phyloP scores from a whole-genome alignment of 2,888 invertebrate genomes.

The Ecliptopera silaceata region DNA sequence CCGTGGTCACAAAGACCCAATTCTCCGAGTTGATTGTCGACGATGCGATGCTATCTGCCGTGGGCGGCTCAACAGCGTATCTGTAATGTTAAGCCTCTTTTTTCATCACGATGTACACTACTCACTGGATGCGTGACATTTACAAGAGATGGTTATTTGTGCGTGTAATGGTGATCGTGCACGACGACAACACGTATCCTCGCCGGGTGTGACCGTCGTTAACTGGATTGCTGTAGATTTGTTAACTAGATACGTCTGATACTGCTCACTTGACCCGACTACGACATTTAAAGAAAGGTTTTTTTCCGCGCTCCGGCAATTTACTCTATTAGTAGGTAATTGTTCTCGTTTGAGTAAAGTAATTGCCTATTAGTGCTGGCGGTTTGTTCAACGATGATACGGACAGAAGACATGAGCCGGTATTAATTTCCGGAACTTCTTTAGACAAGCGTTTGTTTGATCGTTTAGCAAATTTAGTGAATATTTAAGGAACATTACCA shows the following conservation, averaged over 20 bases:
- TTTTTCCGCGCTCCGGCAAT: constrained; percentile 46
- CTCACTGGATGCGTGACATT: constrained; percentile 54
- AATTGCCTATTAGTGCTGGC: constrained; percentile 42
- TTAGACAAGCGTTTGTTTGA: too few relatives aligned
- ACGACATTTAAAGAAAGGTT: constrained; percentile 50
- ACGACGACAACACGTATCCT: constrained; percentile 45
- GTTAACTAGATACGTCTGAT: constrained; percentile 50
- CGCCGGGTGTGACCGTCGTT: constrained; percentile 48
- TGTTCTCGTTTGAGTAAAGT: constrained; percentile 50
- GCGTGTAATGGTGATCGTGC: constrained; percentile 62
- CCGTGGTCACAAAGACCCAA: constrained; percentile 54
- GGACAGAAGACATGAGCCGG: background rate
- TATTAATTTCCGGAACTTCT: too few relatives aligned
- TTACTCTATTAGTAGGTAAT: constrained; percentile 53
- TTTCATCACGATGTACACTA: constrained; percentile 45
- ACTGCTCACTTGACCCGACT: constrained; percentile 46
- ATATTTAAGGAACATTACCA: too few relatives aligned
- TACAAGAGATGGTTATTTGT: constrained; percentile 49
- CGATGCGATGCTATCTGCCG: constrained; percentile 63
- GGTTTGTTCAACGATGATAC: constrained; percentile 50
- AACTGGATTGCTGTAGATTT: constrained; percentile 57
- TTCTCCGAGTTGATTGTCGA: constrained; percentile 60
- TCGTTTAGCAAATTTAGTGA: too few relatives aligned
- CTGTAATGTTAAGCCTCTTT: constrained; percentile 52
- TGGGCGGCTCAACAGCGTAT: constrained; percentile 66